Conservation (phyloP, 2,888 invertebrate genomes). For the Drosophila incognita region DNA sequence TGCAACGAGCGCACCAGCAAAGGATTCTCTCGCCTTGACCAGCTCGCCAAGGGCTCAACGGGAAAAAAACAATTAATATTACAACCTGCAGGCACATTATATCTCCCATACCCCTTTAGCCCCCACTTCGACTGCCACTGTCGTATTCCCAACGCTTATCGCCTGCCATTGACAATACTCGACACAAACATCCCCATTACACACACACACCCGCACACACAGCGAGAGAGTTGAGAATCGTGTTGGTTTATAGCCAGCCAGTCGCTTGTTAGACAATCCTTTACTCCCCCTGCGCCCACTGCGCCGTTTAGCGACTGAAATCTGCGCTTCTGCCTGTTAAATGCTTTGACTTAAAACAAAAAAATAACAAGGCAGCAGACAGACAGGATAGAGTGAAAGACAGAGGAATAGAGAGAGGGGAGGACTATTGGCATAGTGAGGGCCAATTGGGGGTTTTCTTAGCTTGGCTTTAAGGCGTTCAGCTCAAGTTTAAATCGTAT, state of each 20-base stretch:
- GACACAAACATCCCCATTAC: slow-evolving; percentile 28
- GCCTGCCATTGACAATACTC: slow-evolving; percentile 74
- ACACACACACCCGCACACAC: not conserved
- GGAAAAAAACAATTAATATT: slow-evolving; percentile 76
- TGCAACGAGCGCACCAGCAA: slow-evolving; percentile 18
- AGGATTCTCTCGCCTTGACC: slow-evolving; percentile 54
- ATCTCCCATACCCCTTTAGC: not conserved
- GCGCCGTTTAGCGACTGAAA: slow-evolving; percentile 31
- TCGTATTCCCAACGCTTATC: slow-evolving; percentile 46
- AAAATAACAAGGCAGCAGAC: slow-evolving; percentile 21
- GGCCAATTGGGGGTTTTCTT: not conserved
- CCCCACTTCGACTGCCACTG: not conserved
- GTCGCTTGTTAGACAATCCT: slow-evolving; percentile 37
- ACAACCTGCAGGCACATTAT: slow-evolving; percentile 80
- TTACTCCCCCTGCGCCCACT: not conserved
- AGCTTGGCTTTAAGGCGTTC: slow-evolving; percentile 8
- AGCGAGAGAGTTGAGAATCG: not conserved
- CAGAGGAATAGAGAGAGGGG: not conserved
- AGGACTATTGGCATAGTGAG: not conserved
- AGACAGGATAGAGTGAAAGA: slow-evolving; percentile 11
- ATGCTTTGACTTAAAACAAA: slow-evolving; percentile 26
- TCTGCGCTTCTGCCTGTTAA: slow-evolving; percentile 40
- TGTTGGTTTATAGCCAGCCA: slow-evolving; percentile 10
- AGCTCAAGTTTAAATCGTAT: slow-evolving; percentile 16
- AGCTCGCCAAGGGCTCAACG: slow-evolving; percentile 48